Evolutionary conservation across 2,797 vertebrate species (phyloP).

Genomic region (Mastacembelus armatus): DNA sequence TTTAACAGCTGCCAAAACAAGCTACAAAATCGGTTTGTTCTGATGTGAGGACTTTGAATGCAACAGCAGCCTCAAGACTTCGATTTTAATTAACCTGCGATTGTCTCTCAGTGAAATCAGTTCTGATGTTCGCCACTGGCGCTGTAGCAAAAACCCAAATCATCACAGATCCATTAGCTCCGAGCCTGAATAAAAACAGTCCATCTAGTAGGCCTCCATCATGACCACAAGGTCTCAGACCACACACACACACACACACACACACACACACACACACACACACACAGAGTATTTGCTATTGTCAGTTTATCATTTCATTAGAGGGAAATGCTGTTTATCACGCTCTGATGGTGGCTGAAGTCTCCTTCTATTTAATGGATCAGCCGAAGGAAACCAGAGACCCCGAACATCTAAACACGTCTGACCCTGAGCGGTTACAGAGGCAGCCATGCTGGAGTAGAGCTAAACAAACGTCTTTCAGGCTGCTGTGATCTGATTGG

Average conservation of each 20-base stretch:
- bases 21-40: too few species aligned
- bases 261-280: too few species aligned
- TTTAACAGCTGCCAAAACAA: too few species aligned
- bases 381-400: conserved; percentile 58
- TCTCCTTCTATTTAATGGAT: conserved; percentile 37
- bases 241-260: too few species aligned
- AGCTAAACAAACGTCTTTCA: conserved; percentile 36
- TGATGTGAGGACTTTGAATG: too few species aligned
- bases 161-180: conserved; percentile 6
- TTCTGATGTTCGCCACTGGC: not conserved
- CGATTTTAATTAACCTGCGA: too few species aligned
- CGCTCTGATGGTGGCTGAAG: not conserved
- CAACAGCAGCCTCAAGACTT: too few species aligned
- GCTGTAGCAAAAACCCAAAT: not conserved
- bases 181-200: not conserved
- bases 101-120: too few species aligned
- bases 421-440: conserved; percentile 19
- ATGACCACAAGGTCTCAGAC: conserved; percentile 17
- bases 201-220: conserved; percentile 6
- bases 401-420: conserved; percentile 16
- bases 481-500: not conserved
- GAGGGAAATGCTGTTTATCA: conserved; percentile 14
- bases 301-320: conserved; percentile 46
- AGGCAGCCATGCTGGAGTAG: conserved; percentile 10
- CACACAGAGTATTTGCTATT: not conserved